Evolutionary conservation across 92 coral and sea anemone genomes (phyloP), one percentile per base, ranked within the genome.

Genomic region (Phenganax marumi): DNA sequence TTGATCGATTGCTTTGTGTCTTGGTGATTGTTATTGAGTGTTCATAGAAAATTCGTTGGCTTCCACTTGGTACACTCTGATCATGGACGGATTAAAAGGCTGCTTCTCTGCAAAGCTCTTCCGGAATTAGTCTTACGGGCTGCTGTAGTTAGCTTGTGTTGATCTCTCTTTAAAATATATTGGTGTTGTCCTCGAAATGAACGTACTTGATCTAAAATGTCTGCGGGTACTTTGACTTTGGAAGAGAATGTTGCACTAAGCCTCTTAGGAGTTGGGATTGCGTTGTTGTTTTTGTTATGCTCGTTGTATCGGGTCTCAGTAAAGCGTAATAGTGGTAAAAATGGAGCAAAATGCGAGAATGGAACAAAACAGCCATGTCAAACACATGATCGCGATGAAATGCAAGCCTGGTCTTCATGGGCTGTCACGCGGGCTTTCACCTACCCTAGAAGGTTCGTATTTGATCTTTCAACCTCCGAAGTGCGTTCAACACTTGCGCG

Each of bases 401-500:
- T 16, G 18, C 47, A 18, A 21, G 50, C 66, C 0, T 46, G 21
- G 43, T 52, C 39, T 50, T 18, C 54, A 18, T 24, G 73, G 54
- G 21, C 22, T 61, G 73, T 78, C 83, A 78, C 83, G 83, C 22
- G 83, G 60, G 46, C 10, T 14, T 53, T 78, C 43, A 33, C 13
- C 47, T 78, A 33, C 83, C 83, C 83, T 78, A 78, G 52, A 78
- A 78, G 83, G 83, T 78, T 60, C 51, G 83, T 78, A 52, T 78
- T 61, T 76, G 81, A 50, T 33, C 43, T 18, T 18, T 51, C 39
- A 62, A 17, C 33, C 68, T 63, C 54, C 60, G 58, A 47, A 16
- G 73, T 48, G 22, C 17, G 57, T 14, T 50, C 1, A 12, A 10
- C 55, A 72, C 24, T 43, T 72, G 50, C 25, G 14, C 79, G 58